Conservation (phyloP, 1,140 invertebrate species). For the Octopus sinensis region DNA sequence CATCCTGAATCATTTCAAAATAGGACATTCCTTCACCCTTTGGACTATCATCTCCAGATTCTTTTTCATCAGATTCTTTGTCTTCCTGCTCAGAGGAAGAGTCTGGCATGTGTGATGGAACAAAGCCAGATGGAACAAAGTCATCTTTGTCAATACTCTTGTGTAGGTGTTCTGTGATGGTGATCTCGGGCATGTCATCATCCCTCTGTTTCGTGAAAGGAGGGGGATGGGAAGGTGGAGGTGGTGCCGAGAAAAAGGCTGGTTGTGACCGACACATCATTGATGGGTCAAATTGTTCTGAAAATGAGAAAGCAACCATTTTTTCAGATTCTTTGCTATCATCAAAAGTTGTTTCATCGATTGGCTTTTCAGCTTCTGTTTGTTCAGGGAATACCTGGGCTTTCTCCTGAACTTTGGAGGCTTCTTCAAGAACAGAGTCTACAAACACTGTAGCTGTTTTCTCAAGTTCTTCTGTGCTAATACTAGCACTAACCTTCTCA, state of each 20-base stretch:
- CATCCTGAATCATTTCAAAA: constrained; percentile 8
- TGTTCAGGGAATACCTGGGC: constrained; percentile 22
- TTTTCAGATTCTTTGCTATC: neutral
- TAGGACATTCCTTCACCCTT: constrained; percentile 17
- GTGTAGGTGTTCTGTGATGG: constrained; percentile 68
- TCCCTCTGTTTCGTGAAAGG: constrained; percentile 51
- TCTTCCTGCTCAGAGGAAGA: constrained; percentile 21
- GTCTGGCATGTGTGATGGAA: neutral
- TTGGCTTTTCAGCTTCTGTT: constrained; percentile 12
- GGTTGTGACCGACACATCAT: neutral
- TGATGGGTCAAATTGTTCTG: neutral
- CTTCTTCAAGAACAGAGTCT: constrained; percentile 46
- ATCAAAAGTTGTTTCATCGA: constrained; percentile 13
- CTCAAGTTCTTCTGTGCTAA: constrained; percentile 29
- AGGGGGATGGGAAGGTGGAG: constrained; percentile 18
- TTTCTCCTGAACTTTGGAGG: constrained; percentile 29
- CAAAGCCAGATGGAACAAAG: constrained; percentile 39
- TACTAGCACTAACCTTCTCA: constrained; percentile 16
- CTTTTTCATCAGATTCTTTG: constrained; percentile 25
- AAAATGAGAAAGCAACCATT: neutral
- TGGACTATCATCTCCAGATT: constrained; percentile 34
- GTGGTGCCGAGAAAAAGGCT: constrained; percentile 11
- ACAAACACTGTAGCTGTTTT: constrained; percentile 46
- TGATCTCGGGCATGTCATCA: constrained; percentile 68
- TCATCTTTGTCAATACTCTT: constrained; percentile 59